phyloP scores from a whole-genome alignment of 2,797 vertebrate species.

The Poecilia velifera region DNA sequence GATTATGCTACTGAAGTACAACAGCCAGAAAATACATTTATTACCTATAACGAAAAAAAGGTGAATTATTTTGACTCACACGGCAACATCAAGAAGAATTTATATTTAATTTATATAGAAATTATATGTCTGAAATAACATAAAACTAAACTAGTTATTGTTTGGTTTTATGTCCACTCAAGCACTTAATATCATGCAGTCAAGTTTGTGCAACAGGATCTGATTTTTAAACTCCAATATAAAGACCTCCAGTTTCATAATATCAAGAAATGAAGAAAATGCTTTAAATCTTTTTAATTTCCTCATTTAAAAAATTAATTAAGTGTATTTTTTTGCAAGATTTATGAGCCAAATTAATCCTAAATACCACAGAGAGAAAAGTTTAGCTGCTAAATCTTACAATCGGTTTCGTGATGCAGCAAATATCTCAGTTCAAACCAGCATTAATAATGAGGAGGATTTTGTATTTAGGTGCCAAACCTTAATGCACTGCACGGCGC shows the following conservation, averaged over 20 bases:
- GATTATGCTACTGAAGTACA: background rate
- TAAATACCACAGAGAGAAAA: background rate
- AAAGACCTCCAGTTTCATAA: background rate
- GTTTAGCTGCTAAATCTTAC: background rate
- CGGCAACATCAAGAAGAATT: background rate
- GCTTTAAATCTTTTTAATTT: background rate
- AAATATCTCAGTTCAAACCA: background rate
- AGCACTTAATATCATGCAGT: background rate
- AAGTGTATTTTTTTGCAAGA: too few relatives aligned
- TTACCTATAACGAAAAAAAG: background rate
- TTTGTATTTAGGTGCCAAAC: too few relatives aligned
- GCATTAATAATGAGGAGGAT: too few relatives aligned
- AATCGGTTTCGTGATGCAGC: background rate
- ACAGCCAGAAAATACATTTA: background rate
- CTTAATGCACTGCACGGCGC: too few relatives aligned
- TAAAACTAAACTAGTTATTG: background rate
- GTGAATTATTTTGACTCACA: background rate
- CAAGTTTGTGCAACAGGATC: background rate
- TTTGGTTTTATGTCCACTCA: background rate
- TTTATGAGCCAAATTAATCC: background rate
- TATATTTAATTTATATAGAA: background rate
- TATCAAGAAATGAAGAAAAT: background rate
- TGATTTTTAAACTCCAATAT: background rate
- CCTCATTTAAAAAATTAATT: background rate
- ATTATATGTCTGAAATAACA: background rate